Conservation (phyloP, 2,888 invertebrate genomes). For the Aspidiotus rigidus region DNA sequence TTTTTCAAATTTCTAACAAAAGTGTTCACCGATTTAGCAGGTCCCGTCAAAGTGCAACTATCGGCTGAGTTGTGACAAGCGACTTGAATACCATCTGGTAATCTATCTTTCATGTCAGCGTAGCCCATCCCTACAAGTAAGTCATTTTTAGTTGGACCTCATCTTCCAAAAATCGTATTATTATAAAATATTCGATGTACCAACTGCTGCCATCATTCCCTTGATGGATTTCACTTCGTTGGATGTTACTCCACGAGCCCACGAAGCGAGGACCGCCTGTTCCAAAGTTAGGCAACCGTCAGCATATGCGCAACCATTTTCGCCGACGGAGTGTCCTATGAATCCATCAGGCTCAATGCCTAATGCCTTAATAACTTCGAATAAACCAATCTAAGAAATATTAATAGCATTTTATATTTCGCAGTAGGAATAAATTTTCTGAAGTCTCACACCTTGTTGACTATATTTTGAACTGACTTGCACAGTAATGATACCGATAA, state of each 20-base stretch:
- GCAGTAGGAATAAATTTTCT: too few species aligned
- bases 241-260: slow-evolving; percentile 49
- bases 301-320: slow-evolving; percentile 56
- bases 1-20: slow-evolving; percentile 57
- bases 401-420: not conserved
- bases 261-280: slow-evolving; percentile 53
- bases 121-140: slow-evolving; percentile 38
- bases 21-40: slow-evolving; percentile 52
- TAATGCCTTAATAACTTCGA: slow-evolving; percentile 53
- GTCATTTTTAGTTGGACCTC: too few species aligned
- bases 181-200: slow-evolving; percentile 35
- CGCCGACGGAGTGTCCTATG: slow-evolving; percentile 60
- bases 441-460: too few species aligned
- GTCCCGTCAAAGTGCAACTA: slow-evolving; percentile 71
- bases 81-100: slow-evolving; percentile 54
- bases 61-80: slow-evolving; percentile 72
- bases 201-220: slow-evolving; percentile 52
- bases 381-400: slow-evolving; percentile 49
- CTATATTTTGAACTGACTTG: slow-evolving; percentile 43
- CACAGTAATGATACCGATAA: slow-evolving; percentile 62
- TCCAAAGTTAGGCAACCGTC: slow-evolving; percentile 54
- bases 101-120: slow-evolving; percentile 38
- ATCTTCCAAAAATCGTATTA: too few species aligned
- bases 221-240: slow-evolving; percentile 43
- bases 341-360: slow-evolving; percentile 63